Conservation (phyloP, 2,888 invertebrate species). For the Tachystola acroxantha region DNA sequence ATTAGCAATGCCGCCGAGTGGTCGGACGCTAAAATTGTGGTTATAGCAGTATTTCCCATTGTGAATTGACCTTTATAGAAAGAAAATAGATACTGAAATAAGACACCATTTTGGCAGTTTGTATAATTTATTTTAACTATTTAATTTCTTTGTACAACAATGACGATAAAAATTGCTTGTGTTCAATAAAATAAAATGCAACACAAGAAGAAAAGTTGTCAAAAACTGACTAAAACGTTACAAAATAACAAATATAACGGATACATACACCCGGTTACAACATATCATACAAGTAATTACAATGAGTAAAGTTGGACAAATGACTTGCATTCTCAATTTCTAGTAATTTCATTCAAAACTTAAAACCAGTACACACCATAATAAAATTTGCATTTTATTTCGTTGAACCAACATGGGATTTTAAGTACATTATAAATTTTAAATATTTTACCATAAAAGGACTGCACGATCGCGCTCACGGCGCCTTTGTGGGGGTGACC, state of each 20-base stretch:
- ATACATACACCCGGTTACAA: constrained; percentile 8
- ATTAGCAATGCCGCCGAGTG: too few species aligned
- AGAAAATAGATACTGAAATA: too few species aligned
- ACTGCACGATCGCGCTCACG: too few species aligned
- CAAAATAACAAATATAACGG: constrained; percentile 32
- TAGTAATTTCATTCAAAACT: too few species aligned
- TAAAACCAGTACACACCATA: not conserved
- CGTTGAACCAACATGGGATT: constrained; percentile 5
- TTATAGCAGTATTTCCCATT: too few species aligned
- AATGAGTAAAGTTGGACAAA: constrained; percentile 5
- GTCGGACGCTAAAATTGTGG: too few species aligned
- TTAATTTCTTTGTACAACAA: constrained; percentile 67
- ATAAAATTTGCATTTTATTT: constrained; percentile 12
- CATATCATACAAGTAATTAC: constrained; percentile 10
- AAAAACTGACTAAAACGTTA: constrained; percentile 48
- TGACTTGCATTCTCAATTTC: too few species aligned
- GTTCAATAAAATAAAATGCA: constrained; percentile 73
- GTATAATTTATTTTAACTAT: constrained; percentile 69
- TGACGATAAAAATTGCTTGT: constrained; percentile 53
- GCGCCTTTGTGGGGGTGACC: too few species aligned
- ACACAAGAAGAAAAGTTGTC: constrained; percentile 49
- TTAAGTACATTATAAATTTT: not conserved
- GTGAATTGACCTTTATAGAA: too few species aligned
- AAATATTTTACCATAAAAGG: too few species aligned
- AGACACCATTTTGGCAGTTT: constrained; percentile 58